Percentiles rank a stretch among this genome's conserved stretches.
Evolutionary conservation across 2,113 vertebrate species (phyloP).

Genomic region (Puffinus mauretanicus): DNA sequence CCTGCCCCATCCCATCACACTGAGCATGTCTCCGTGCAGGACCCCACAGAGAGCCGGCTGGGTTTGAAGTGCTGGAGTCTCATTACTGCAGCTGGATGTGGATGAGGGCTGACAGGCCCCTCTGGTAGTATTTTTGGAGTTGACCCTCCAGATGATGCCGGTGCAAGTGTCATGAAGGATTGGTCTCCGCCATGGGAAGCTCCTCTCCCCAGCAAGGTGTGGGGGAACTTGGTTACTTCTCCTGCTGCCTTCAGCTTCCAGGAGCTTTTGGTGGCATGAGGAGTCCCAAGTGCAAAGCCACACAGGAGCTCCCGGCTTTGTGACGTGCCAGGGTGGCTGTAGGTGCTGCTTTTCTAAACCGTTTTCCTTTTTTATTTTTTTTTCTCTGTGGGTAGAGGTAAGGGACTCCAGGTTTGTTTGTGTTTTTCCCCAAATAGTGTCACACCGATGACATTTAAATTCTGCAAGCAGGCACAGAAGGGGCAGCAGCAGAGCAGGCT

Average conservation of each 20-base stretch:
- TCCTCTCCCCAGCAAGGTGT: background rate
- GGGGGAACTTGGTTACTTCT: background rate
- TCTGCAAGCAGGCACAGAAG: conserved; percentile 27
- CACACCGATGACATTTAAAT: conserved; percentile 32
- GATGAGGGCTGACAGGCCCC: background rate
- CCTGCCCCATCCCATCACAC: background rate
- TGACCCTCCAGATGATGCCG: background rate
- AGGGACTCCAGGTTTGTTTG: background rate
- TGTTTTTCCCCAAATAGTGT: background rate
- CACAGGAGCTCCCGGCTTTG: rapidly evolving
- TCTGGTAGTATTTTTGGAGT: background rate
- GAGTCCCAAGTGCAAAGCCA: background rate
- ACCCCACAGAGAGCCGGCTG: rapidly evolving
- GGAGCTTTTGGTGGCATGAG: background rate
- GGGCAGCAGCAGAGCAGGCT: conserved; percentile 33
- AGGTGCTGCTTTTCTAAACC: background rate
- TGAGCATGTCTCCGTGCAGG: rapidly evolving
- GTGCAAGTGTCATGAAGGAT: background rate
- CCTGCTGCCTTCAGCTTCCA: background rate
- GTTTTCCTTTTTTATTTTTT: background rate
- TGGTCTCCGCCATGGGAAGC: background rate
- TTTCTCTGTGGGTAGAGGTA: background rate
- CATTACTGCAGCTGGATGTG: background rate
- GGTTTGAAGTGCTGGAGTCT: background rate
- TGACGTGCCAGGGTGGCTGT: background rate